Base-by-base conservation (phyloP, 2,888 invertebrate species). In the Schizotus pectinicornis region DNA sequence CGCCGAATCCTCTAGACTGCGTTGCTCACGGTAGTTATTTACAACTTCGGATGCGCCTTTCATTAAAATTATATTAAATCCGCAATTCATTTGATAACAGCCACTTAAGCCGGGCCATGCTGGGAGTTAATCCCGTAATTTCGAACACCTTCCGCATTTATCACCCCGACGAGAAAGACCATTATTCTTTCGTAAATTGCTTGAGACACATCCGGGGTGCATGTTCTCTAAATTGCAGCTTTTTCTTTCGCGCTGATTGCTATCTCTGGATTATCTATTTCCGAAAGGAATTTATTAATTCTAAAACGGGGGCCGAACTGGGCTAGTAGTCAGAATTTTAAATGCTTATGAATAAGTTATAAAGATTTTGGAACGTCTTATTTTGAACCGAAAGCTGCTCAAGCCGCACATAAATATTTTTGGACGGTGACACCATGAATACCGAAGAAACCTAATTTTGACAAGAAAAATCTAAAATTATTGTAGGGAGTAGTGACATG, bases 121-220 rank as follows among this genome's bases (percentile, higher is more conserved):
- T 53, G 61, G 46, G 67, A 65, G 60, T 65, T 67, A 66, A 66
- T 67, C 64, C 62, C 39, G 63, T 62, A 64, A 67, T 65, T 67
- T 66, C 63, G 45, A 56, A 64, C 63, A 66, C 64, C 65, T 67
- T 62, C 62, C 59, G 46, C 67, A 67, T 65, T 67, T 65, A 67
- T 67, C 67, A 66, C 56, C 43, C 52, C 36, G 59, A 52, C 58
- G 55, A 56, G 59, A 56, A 51, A 43, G 57, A 46, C 63, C 55
- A 59, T 63, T 61, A 63, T 61, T 64, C 63, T 61, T 59, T 47
- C 56, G 37, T 42, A 59, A 65, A 64, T 62, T 62, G 63, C 64
- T 56, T 58, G 45, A 61, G 57, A 53, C 60, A 47, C 55, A 43
- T 48, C 51, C 14, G 45, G 59, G 55, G 56, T 59, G 59, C 53